These are phyloP conservation scores for Gadopsis bispinosus DNA, from an alignment of 2,797 vertebrate genomes.

Conservation along the genomic window DNA sequence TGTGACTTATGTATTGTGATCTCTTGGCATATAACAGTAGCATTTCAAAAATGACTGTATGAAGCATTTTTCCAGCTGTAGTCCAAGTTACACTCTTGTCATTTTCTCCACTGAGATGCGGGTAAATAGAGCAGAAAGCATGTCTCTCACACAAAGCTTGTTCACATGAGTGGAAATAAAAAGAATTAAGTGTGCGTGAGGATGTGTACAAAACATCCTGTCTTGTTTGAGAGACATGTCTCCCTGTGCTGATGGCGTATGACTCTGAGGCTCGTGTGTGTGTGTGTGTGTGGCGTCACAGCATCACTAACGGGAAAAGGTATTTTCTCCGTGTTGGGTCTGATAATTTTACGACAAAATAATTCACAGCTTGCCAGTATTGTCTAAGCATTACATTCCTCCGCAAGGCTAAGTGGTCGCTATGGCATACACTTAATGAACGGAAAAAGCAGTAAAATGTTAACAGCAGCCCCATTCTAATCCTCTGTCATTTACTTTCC, in stretches of 20 bases:
- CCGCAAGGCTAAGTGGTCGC: conserved; percentile 59
- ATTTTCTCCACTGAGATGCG: conserved; percentile 39
- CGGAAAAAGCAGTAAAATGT: conserved; percentile 79
- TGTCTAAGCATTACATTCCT: conserved; percentile 77
- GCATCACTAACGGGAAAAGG: conserved; percentile 27
- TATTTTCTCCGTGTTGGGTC: conserved; percentile 37
- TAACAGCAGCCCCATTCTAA: conserved; percentile 67
- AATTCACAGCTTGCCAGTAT: conserved; percentile 66
- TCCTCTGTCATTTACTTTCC: conserved; percentile 57
- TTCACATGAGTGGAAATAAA: conserved; percentile 43
- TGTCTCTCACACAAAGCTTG: conserved; percentile 22
- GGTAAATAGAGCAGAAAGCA: conserved; percentile 70
- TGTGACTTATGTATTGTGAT: neutral
- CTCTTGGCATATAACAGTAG: neutral
- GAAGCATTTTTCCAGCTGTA: neutral
- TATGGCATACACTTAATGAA: conserved; percentile 70
- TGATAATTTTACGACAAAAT: conserved; percentile 69
- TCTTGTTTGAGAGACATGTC: conserved; percentile 45
- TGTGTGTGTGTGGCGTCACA: conserved; percentile 3
- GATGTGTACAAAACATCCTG: conserved; percentile 35
- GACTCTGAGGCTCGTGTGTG: conserved; percentile 14
- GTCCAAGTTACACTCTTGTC: conserved; percentile 3
- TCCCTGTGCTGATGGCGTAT: conserved; percentile 32
- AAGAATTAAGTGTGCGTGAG: conserved; percentile 53
- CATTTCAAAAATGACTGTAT: neutral